Evolutionary conservation across 2,888 invertebrate genomes (phyloP), one percentile per base, ranked within the genome.

Genomic region (Lycaena phlaeas): DNA sequence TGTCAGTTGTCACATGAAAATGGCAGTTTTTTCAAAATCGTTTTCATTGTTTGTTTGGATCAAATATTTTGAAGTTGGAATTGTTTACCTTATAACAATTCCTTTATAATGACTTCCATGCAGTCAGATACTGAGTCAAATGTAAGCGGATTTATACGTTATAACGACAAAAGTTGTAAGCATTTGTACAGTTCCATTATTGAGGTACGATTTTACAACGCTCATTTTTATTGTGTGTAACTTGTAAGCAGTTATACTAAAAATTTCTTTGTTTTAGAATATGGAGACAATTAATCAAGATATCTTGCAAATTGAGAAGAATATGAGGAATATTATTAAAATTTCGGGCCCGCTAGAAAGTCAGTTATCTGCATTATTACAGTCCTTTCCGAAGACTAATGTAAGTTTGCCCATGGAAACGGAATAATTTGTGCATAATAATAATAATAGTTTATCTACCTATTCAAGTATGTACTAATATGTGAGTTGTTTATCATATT

Each of bases 61-160:
- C n/a, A n/a, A n/a, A n/a, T n/a, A n/a, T n/a, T n/a, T n/a, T n/a
- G n/a, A n/a, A n/a, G n/a, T n/a, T n/a, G n/a, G n/a, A n/a, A n/a
- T n/a, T n/a, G n/a, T n/a, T n/a, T n/a, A n/a, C n/a, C n/a, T n/a
- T 12, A 30, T n/a, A 30, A 14, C 30, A n/a, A 30, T 6, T 9
- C 15, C 12, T 27, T 4, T 17, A 3, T 41, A 44, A 81, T 81
- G 78, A 60, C 68, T 49, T 75, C 79, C 6, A 52, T 64, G 47
- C 69, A 64, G 28, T 82, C 82, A 11, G 82, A 82, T 54, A 58
- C 72, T 4, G 84, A 82, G 57, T 82, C 82, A 3, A 81, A 81
- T 52, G 71, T 75, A n/a, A 82, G 81, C 50, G 75, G 78, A 28
- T 82, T 82, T 43, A 64, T 81, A 36, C 61, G 68, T n/a, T 78